These are phyloP conservation scores for Huso huso DNA, from an alignment of 2,797 vertebrate genomes.

Conservation along the genomic window DNA sequence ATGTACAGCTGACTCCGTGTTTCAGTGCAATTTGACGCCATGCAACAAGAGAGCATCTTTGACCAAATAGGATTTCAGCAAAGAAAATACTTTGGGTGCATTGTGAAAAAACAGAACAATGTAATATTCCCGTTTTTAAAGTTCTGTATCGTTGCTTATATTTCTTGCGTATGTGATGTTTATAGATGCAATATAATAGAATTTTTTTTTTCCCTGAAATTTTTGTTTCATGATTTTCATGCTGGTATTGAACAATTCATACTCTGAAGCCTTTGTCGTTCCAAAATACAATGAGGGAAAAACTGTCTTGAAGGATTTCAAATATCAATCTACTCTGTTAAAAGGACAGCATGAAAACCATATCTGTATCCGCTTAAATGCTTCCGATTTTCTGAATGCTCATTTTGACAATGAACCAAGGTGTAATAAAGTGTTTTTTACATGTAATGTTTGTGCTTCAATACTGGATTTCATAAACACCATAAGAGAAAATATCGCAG, in stretches of 20 bases:
- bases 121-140: constrained; percentile 20
- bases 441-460: neutral
- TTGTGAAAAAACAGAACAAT: constrained; percentile 35
- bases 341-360: constrained; percentile 32
- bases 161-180: constrained; percentile 34
- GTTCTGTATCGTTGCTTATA: constrained; percentile 34
- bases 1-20: too few species aligned
- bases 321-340: constrained; percentile 26
- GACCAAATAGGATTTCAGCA: too few species aligned
- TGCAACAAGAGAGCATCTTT: too few species aligned
- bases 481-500: too few species aligned
- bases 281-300: constrained; percentile 1
- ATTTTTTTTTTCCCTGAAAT: constrained; percentile 6
- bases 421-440: constrained; percentile 51
- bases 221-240: constrained; percentile 1
- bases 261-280: neutral
- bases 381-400: constrained; percentile 31
- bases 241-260: neutral
- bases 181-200: constrained; percentile 26
- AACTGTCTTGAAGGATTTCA: constrained; percentile 12
- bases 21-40: too few species aligned
- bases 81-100: too few species aligned
- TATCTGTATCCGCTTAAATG: constrained; percentile 29
- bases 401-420: constrained; percentile 34
- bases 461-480: too few species aligned